Percentiles rank a stretch among this genome's conserved stretches.
Evolutionary conservation across 2,113 vertebrate genomes (phyloP).

Genomic region (Ptilorrhoa leucosticta): DNA sequence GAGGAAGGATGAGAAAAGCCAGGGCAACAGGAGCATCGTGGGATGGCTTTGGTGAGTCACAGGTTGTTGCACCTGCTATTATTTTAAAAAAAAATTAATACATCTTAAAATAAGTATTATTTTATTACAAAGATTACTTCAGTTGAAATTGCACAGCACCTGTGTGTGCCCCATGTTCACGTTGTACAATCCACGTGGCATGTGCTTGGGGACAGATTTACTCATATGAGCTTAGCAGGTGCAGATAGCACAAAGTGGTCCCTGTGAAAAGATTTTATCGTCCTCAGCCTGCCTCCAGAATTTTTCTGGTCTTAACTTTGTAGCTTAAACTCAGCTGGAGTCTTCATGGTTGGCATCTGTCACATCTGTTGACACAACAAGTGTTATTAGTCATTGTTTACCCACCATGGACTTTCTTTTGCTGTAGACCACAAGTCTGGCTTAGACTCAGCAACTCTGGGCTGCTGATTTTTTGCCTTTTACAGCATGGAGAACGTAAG

Average conservation of each 20-base stretch:
- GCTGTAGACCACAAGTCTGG: background rate
- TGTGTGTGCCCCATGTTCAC: background rate
- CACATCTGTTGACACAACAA: background rate
- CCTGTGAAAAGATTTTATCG: background rate
- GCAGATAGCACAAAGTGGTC: background rate
- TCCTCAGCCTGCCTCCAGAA: background rate
- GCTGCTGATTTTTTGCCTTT: background rate
- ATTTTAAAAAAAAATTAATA: background rate
- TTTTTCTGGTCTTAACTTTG: background rate
- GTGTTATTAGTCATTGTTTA: background rate
- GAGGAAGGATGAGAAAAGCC: background rate
- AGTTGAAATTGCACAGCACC: background rate
- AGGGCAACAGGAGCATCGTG: background rate
- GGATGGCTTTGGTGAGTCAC: background rate
- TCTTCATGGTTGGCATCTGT: background rate
- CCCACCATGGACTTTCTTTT: background rate
- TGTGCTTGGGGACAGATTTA: background rate
- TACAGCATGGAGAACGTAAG: background rate
- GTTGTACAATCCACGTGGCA: background rate
- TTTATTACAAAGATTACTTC: background rate
- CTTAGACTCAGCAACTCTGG: background rate
- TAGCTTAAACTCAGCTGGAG: background rate
- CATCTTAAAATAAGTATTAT: background rate
- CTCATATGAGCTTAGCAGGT: background rate
- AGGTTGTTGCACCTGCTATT: background rate